Evolutionary conservation across 2,888 invertebrate species (phyloP).

Genomic region (Cactoblastis cactorum): DNA sequence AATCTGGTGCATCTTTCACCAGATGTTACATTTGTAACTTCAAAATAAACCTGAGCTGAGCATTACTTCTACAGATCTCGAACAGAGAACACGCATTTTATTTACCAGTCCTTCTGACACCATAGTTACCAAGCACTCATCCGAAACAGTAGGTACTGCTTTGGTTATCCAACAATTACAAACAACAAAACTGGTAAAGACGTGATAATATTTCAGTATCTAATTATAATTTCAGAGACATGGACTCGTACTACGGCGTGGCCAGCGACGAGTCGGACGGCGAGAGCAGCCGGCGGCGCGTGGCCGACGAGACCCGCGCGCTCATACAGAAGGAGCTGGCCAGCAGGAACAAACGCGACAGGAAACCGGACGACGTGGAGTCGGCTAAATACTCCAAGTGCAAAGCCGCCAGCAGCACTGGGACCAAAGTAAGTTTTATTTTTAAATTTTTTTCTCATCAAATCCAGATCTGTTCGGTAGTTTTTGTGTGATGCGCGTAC

Average conservation of each 20-base stretch:
- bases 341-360: conserved; percentile 77
- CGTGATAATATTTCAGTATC: neutral
- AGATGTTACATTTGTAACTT: too few relatives aligned
- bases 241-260: conserved; percentile 65
- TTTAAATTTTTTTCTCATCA: neutral
- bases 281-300: conserved; percentile 56
- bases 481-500: too few relatives aligned
- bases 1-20: too few relatives aligned
- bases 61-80: too few relatives aligned
- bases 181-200: too few relatives aligned
- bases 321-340: conserved; percentile 90
- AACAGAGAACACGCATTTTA: too few relatives aligned
- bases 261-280: conserved; percentile 60
- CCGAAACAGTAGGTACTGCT: too few relatives aligned
- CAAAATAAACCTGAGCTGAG: too few relatives aligned
- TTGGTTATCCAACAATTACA: too few relatives aligned
- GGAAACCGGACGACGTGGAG: conserved; percentile 56
- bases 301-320: conserved; percentile 82
- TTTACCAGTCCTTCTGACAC: too few relatives aligned
- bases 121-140: too few relatives aligned
- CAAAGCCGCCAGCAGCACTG: conserved; percentile 85
- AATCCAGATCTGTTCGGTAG: too few relatives aligned
- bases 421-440: conserved; percentile 80
- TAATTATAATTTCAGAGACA: conserved; percentile 51
- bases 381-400: conserved; percentile 83